Percentiles rank a stretch among this genome's conserved stretches.
phyloP scores from a whole-genome alignment of 53 echinoderm and acorn worm species.

The Zoroaster sp. region DNA sequence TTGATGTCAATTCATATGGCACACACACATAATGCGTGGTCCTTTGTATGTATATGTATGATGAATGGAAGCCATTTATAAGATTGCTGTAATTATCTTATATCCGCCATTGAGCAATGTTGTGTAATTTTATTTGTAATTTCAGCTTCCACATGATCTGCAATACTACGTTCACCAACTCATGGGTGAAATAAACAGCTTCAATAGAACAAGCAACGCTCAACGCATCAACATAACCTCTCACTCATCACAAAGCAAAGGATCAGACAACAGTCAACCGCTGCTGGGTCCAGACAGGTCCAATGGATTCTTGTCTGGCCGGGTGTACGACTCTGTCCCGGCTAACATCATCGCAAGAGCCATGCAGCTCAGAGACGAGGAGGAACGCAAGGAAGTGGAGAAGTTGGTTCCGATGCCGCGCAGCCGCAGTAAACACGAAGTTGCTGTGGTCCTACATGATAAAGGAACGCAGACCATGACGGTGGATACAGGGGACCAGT shows the following conservation, averaged over 20 bases:
- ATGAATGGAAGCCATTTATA: too few species aligned
- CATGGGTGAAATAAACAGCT: constrained; percentile 85
- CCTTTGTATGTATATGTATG: too few species aligned
- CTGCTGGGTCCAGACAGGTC: constrained; percentile 59
- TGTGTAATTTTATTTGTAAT: background rate
- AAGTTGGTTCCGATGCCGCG: constrained; percentile 77
- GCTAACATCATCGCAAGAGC: constrained; percentile 91
- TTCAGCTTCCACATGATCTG: constrained; percentile 97
- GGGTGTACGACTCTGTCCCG: constrained; percentile 94
- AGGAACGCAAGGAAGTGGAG: constrained; percentile 93
- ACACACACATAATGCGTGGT: too few species aligned
- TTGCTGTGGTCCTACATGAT: constrained; percentile 72
- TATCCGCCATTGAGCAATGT: background rate
- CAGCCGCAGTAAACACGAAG: constrained; percentile 59
- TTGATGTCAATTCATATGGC: too few species aligned
- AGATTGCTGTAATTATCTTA: too few species aligned
- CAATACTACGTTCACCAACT: constrained; percentile 99
- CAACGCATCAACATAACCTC: background rate
- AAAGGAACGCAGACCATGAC: constrained; percentile 89
- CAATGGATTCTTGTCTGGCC: constrained; percentile 75
- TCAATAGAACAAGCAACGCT: constrained; percentile 23
- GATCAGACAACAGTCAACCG: constrained; percentile 69
- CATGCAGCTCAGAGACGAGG: constrained; percentile 92
- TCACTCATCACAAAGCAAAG: background rate
- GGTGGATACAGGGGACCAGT: constrained; percentile 52